These are phyloP conservation scores for Chloroceryle amazona DNA, from an alignment of 2,797 vertebrate species.

Conservation along the genomic window DNA sequence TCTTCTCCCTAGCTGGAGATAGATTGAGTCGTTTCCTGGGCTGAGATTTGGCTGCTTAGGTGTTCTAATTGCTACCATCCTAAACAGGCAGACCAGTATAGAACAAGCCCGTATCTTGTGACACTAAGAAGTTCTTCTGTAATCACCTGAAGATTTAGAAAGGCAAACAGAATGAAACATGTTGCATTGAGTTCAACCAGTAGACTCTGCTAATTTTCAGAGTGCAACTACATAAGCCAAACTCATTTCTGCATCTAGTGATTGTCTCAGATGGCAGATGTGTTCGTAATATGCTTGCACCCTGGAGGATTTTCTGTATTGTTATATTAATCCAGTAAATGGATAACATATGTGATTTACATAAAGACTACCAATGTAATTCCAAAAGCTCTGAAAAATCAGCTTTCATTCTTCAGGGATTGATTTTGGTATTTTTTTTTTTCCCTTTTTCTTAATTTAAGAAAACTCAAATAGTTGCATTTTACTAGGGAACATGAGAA, in stretches of 20 bases:
- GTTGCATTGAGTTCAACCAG: neutral
- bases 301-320: neutral
- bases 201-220: neutral
- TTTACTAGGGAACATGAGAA: neutral
- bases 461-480: neutral
- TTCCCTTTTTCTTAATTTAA: neutral
- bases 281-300: neutral
- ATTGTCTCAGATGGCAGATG: neutral
- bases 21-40: neutral
- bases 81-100: neutral
- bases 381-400: neutral
- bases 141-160: neutral
- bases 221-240: neutral
- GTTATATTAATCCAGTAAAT: slow-evolving; percentile 12
- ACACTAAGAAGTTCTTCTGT: neutral
- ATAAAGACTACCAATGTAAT: neutral
- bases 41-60: neutral
- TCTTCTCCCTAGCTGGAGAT: neutral
- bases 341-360: neutral
- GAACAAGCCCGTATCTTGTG: neutral
- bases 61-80: neutral
- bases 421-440: neutral
- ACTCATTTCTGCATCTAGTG: neutral
- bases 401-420: neutral
- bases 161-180: neutral